A percentile compares a stretch with the other conserved stretches of the same genome.
Conservation (phyloP, 2,797 vertebrate species). For the Alosa sapidissima region DNA sequence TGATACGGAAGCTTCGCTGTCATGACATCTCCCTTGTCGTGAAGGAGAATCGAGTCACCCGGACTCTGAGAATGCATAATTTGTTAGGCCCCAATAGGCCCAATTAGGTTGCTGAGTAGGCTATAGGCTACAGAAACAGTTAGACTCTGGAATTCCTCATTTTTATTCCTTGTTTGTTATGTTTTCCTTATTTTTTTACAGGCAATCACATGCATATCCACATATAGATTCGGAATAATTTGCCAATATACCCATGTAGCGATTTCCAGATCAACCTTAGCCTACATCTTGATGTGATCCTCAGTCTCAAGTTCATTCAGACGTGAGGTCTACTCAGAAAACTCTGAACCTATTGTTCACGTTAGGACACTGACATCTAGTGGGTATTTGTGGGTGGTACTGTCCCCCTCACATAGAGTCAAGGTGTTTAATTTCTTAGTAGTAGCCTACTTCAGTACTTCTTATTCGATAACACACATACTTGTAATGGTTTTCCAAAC, state of each 20-base stretch:
- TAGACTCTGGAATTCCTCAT: not conserved
- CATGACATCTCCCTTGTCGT: not conserved
- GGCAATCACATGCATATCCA: too few species aligned
- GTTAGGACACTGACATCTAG: slow-evolving; percentile 17
- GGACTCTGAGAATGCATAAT: not conserved
- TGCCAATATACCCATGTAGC: too few species aligned
- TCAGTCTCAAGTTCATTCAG: not conserved
- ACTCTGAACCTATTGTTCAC: not conserved
- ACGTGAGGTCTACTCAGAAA: not conserved
- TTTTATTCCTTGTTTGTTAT: not conserved
- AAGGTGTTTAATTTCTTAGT: too few species aligned
- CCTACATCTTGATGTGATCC: not conserved
- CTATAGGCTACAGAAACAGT: not conserved
- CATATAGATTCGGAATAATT: too few species aligned
- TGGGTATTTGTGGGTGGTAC: not conserved
- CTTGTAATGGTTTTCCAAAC: not conserved
- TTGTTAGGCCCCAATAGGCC: not conserved
- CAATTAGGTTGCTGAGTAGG: not conserved
- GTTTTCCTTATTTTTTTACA: too few species aligned
- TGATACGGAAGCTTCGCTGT: not conserved
- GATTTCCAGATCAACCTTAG: too few species aligned
- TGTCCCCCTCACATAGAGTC: not conserved
- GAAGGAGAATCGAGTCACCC: not conserved
- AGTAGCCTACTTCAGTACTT: not conserved
- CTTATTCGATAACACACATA: not conserved